Evolutionary conservation across 2,113 vertebrate genomes (phyloP), one percentile per base, ranked within the genome.

Genomic region (Pipa parva): DNA sequence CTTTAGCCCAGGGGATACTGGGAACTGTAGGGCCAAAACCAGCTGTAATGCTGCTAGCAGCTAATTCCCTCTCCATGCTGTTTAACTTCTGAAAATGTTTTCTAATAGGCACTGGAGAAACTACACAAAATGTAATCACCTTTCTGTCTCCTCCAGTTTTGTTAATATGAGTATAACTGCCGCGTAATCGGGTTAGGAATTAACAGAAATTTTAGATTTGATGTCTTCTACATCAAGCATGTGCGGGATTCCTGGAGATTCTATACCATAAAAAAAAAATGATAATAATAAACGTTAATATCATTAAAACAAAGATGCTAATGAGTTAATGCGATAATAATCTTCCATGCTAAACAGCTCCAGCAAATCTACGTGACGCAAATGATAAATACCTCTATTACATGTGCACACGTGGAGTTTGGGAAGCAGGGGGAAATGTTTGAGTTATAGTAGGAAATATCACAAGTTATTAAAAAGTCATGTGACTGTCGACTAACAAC

Each of bases 341-440:
- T 36, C 18, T 59, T 7, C n/a, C 7, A 15, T 33, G n/a, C 15
- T 11, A 21, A 58, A 29, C n/a, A 18, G 9, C 54, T 4, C 18
- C 25, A 31, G 21, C 17, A 13, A 2, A 39, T 31, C n/a, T n/a
- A 25, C 11, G 15, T 39, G 18, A 11, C 1, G 33, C 7, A 13
- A 13, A 21, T 59, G 33, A 59, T 15, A 39, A 59, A 39, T 59
- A 59, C n/a, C 17, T 59, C 33, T 26, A 59, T 59, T 25, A 59
- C 31, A n/a, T n/a, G 22, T 7, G 10, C 56, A 25, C 56, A 25
- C 11, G 7, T 17, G 56, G 56, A 24, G 56, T 10, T 20, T 17
- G 5, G 1, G 5, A 9, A 3, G 1, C 5, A 6, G 8, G 1
- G 29, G 20, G 26, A 10, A 22, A 21, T 13, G 31, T 10, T 57